A percentile compares a stretch with the other conserved stretches of the same genome.
Evolutionary conservation across 2,888 invertebrate species (phyloP).

Genomic region (Atrina japonica): DNA sequence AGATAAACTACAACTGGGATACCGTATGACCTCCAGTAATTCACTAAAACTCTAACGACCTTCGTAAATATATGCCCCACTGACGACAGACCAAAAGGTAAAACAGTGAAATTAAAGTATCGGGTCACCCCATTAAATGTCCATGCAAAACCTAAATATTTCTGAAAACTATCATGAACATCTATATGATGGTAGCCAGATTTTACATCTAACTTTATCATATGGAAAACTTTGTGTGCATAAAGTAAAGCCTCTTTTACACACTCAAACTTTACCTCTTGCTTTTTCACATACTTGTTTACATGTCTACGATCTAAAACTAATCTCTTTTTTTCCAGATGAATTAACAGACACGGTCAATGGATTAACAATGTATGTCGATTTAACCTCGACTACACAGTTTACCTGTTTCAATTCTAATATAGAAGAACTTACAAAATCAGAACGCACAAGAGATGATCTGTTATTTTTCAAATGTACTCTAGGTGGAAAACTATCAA

Average conservation of each 20-base stretch:
- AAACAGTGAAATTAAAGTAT: slow-evolving; percentile 34
- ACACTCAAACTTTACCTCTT: slow-evolving; percentile 45
- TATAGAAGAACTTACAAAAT: slow-evolving; percentile 12
- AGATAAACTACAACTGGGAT: slow-evolving; percentile 42
- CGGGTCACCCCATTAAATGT: neutral
- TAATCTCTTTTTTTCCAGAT: slow-evolving; percentile 34
- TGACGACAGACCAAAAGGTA: slow-evolving; percentile 41
- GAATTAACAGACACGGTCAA: slow-evolving; percentile 38
- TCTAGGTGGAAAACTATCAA: neutral
- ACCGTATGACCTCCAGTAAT: slow-evolving; percentile 34
- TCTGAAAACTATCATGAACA: slow-evolving; percentile 34
- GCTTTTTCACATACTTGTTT: slow-evolving; percentile 35
- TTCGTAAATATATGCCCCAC: slow-evolving; percentile 49
- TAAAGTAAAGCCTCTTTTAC: slow-evolving; percentile 22
- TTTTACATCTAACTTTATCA: slow-evolving; percentile 43
- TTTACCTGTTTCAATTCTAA: neutral
- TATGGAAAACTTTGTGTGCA: slow-evolving; percentile 18
- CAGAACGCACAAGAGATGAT: slow-evolving; percentile 9
- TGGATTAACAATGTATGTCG: slow-evolving; percentile 34
- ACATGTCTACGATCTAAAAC: slow-evolving; percentile 41
- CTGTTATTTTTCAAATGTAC: slow-evolving; percentile 18
- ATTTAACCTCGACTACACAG: slow-evolving; percentile 8
- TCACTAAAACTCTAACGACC: slow-evolving; percentile 34
- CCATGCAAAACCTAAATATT: slow-evolving; percentile 43
- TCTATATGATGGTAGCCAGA: slow-evolving; percentile 43